Base-by-base conservation (phyloP, 2,888 invertebrate genomes). In the Macaria liturata region DNA sequence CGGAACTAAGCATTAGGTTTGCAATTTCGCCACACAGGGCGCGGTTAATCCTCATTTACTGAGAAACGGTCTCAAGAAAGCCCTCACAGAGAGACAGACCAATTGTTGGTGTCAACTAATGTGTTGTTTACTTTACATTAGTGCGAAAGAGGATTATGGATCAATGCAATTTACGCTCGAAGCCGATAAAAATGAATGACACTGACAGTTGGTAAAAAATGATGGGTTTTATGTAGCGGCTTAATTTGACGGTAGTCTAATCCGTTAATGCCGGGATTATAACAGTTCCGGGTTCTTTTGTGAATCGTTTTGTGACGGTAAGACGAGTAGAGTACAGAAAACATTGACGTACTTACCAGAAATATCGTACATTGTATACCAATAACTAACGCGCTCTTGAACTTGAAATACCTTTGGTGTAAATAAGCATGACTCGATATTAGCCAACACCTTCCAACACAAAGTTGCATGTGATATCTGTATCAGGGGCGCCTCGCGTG, bases 121-220 rank as follows among this genome's bases (percentile, higher is more conserved):
- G 84, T 79, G 76, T 76, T 88, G 87, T 87, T 88, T 88, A 85
- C 84, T 74, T 80, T 80, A 81, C 78, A 84, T 87, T 86, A 85
- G 77, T 70, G 72, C 61, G 55, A 39, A 60, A 51, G 50, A 54
- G 59, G 60, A 52, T 61, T 64, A 57, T 53, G 46, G 49, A 57
- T 52, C 54, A 57, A 59, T 56, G 46, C 49, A 32, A 32, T 56
- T 55, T 46, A 40, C 50, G 53, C 58, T 54, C 34, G 34, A 58
- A 56, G 47, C 49, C 45, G 20, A 54, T 49, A 52, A 49, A 49
- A 43, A 3, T 31, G 9, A 8, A n/a, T 9, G 42, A 9, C n/a
- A 3, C 4, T 42, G 42, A 42, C n/a, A n/a, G 44, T 20, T 20
- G 5, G 20, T 31, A 46, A 31, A 46, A 46, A 32, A 46, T 3